Base-by-base conservation (phyloP, 2,113 vertebrate species). In the Limnothrissa miodon region DNA sequence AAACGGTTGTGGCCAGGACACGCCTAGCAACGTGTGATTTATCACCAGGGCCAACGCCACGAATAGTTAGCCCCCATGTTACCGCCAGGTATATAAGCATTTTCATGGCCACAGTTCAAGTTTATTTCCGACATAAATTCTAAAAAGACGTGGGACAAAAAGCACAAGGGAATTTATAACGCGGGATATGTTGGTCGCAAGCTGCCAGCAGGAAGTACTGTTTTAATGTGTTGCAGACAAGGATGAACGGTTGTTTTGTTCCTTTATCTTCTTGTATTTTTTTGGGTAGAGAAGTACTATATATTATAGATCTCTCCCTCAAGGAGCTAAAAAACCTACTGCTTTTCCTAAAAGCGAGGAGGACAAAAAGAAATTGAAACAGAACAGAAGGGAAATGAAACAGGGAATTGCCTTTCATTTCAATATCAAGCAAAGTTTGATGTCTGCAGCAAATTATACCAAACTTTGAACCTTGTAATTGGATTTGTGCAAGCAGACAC, bases 91-190 rank as follows among this genome's bases (percentile, higher is more conserved):
- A 88, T 91, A 89, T 89, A 86, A 90, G 88, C 90, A 91, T 90
- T 93, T 93, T 90, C 90, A 92, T 90, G 87, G 90, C 91, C 89
- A 88, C 89, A 90, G 89, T 90, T 93, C 91, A 92, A 89, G 81
- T 92, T 92, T 92, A 91, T 91, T 91, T 90, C 88, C 80, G 88
- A 87, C 79, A 87, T 92, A 93, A 93, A 93, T 92, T 91, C 25
- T 51, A 51, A 83, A 74, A 88, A 88, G 87, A 89, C 82, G 78
- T 80, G 62, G 86, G 85, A 87, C 82, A 92, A 91, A 91, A 90
- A 90, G 81, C 86, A 79, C 81, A 7, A 25, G 79, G 80, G 82
- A 85, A 90, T 91, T 92, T 91, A 91, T 88, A 85, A 88, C 81
- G 59, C 13, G 62, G 39, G 80, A 82, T 81, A 81, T 85, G 88